phyloP scores from a whole-genome alignment of 2,888 invertebrate genomes.

The Schizaphis graminum region DNA sequence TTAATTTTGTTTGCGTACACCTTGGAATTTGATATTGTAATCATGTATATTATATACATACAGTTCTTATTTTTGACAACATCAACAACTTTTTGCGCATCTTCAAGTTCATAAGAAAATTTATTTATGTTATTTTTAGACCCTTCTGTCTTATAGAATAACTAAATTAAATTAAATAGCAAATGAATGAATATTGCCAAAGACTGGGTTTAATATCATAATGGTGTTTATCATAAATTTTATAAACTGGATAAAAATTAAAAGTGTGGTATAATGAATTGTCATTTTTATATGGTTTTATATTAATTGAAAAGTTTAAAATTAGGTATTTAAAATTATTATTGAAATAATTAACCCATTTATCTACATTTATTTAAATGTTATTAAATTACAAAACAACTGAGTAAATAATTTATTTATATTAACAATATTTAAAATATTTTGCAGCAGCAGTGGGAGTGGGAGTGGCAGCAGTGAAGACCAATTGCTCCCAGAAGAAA shows the following conservation, averaged over 20 bases:
- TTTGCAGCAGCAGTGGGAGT: background rate
- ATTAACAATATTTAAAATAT: background rate
- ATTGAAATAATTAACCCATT: background rate
- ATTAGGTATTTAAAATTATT: background rate
- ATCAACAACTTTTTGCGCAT: background rate
- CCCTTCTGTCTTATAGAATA: no score
- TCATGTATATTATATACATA: background rate
- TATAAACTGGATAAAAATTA: background rate
- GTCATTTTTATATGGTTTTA: background rate
- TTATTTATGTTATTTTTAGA: no score
- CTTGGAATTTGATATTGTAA: background rate
- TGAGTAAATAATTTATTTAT: background rate
- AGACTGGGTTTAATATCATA: background rate
- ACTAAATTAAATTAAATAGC: no score
- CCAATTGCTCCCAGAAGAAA: constrained; percentile 36
- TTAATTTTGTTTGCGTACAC: background rate
- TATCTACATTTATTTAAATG: background rate
- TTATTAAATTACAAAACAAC: background rate
- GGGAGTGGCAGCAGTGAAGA: background rate
- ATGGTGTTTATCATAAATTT: background rate
- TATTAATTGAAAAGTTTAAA: background rate
- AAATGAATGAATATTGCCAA: no score
- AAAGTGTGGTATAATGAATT: background rate
- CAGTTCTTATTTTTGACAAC: background rate
- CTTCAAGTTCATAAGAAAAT: background rate